Base-by-base conservation (phyloP, 2,113 vertebrate genomes). In the Chitala chitala region DNA sequence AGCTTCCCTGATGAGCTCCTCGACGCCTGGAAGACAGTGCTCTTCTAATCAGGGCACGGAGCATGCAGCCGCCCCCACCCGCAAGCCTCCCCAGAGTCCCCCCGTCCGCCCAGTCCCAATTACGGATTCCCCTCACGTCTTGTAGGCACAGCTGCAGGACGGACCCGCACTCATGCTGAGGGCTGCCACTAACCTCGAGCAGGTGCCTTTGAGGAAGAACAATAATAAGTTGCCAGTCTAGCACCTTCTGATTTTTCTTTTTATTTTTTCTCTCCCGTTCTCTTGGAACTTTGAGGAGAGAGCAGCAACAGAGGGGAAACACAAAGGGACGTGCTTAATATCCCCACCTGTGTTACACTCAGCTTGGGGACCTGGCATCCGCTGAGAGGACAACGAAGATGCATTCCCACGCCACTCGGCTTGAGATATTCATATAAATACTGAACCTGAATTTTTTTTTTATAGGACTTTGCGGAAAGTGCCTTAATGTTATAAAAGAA, bases 201-300 rank as follows among this genome's bases (percentile, higher is more conserved):
- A 75, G 79, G 76, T 79, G 75, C 79, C 76, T 81, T 80, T 72
- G 61, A 80, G 78, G 81, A 81, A 38, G 56, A 82, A 80, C 74
- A 71, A 77, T 72, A 63, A 80, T 80, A 81, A 79, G 65, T 82
- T 85, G 38, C 50, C n/a, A 46, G 38, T 85, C 86, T 73, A 76
- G 74, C 53, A 24, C 79, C 80, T 84, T 87, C n/a, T 72, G 77
- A 83, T 81, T 82, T 87, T 83, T 3, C 20, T 46, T 26, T 20
- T 13, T 31, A 80, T 82, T 87, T 83, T 3, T 51, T 46, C 15
- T 20, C 12, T 31, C 58, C 22, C 44, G 5, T 22, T 38, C 53
- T 31, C 24, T 36, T 72, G 70, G 3, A 44, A 12, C 22, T 58
- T 55, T 44, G 70, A 72, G 38, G 53, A 3, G n/a, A 22, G 8